Percentiles rank a stretch among this genome's conserved stretches.
Conservation (phyloP, 2,888 invertebrate genomes). For the Timema podura region DNA sequence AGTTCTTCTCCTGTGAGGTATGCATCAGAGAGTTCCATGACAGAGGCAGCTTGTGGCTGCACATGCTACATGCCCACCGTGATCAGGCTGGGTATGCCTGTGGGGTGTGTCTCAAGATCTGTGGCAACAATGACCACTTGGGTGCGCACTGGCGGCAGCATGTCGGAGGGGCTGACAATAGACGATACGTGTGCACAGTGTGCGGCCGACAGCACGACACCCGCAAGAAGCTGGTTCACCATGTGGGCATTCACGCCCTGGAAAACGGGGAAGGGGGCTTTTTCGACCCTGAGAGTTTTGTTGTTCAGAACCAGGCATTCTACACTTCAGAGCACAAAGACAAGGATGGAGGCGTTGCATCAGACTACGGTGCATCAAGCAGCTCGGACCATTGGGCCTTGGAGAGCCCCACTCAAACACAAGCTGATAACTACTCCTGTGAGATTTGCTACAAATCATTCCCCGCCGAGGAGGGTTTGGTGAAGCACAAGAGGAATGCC, state of each 20-base stretch:
- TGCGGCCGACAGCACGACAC: constrained; percentile 56
- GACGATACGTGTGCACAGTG: constrained; percentile 47
- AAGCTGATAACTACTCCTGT: constrained; percentile 39
- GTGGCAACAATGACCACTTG: constrained; percentile 48
- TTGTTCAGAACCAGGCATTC: constrained; percentile 36
- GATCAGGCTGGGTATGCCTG: constrained; percentile 52
- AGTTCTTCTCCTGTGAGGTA: constrained; percentile 47
- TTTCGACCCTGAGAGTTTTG: constrained; percentile 38
- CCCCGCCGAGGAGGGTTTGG: constrained; percentile 47
- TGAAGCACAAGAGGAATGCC: constrained; percentile 46
- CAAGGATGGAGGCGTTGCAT: background rate
- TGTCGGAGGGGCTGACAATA: constrained; percentile 33
- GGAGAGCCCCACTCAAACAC: background rate
- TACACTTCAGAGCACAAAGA: constrained; percentile 27
- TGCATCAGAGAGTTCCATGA: constrained; percentile 49
- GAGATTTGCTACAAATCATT: constrained; percentile 48
- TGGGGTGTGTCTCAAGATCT: constrained; percentile 53
- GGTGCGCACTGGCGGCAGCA: constrained; percentile 46
- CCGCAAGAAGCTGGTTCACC: constrained; percentile 49
- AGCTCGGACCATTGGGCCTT: background rate
- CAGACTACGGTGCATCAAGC: background rate
- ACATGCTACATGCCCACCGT: constrained; percentile 52
- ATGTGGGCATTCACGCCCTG: constrained; percentile 53
- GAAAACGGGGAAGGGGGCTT: constrained; percentile 41
- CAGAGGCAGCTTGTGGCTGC: constrained; percentile 52